phyloP scores from a whole-genome alignment of 2,797 vertebrate species.

The Gymnoscopelus braueri region DNA sequence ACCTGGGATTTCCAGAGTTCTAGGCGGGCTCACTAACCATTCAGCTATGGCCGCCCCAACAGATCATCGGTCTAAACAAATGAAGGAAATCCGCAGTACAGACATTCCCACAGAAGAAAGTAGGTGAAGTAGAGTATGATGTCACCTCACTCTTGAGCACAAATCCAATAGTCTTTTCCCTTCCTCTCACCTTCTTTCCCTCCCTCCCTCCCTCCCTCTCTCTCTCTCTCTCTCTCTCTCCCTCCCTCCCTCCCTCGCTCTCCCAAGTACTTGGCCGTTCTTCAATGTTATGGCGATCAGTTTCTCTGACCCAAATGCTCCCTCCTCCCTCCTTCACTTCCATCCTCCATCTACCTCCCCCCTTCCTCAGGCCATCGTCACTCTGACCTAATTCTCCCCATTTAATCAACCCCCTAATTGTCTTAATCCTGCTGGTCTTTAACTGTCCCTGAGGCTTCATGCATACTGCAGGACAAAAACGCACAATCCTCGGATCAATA shows the following conservation, averaged over 20 bases:
- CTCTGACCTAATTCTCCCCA: constrained; percentile 83
- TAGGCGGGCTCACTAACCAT: too few relatives aligned
- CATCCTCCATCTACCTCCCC: constrained; percentile 34
- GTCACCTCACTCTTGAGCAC: constrained; percentile 6
- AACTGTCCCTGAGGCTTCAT: constrained; percentile 52
- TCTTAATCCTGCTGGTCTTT: constrained; percentile 78
- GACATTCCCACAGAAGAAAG: constrained; percentile 43
- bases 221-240: neutral
- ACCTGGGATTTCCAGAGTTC: too few relatives aligned
- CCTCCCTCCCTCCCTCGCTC: constrained; percentile 33
- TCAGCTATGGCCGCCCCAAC: too few relatives aligned
- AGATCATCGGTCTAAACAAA: constrained; percentile 39
- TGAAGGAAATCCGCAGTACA: constrained; percentile 50
- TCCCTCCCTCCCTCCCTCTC: neutral
- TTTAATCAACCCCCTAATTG: constrained; percentile 82
- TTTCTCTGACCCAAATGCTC: constrained; percentile 78
- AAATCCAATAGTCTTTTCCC: constrained; percentile 28
- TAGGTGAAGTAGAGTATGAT: constrained; percentile 56
- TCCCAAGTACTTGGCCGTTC: neutral
- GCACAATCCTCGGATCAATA: constrained; percentile 65
- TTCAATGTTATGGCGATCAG: constrained; percentile 49
- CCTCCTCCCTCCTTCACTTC: constrained; percentile 23
- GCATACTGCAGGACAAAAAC: constrained; percentile 49
- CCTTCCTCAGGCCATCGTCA: constrained; percentile 62
- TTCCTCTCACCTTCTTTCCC: constrained; percentile 14